phyloP scores from a whole-genome alignment of 2,113 vertebrate species.

The Mohoua ochrocephala region DNA sequence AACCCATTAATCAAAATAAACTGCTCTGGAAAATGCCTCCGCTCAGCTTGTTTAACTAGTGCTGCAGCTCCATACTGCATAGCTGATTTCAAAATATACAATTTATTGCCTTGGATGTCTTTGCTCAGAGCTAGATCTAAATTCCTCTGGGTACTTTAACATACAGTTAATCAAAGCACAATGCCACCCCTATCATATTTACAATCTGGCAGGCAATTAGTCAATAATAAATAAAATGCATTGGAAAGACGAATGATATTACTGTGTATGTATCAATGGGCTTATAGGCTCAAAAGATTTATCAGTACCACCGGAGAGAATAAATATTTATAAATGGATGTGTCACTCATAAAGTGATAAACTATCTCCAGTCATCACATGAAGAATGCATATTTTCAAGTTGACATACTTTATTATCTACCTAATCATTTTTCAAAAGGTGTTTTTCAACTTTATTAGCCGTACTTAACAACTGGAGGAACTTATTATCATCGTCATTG shows the following conservation, averaged over 20 bases:
- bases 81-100: constrained; percentile 70
- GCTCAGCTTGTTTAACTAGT: constrained; percentile 76
- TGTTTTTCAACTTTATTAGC: constrained; percentile 64
- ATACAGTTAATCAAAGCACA: constrained; percentile 71
- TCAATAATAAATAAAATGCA: constrained; percentile 69
- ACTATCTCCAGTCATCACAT: constrained; percentile 50
- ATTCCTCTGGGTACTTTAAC: constrained; percentile 64
- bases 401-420: constrained; percentile 59
- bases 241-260: constrained; percentile 57
- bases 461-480: constrained; percentile 33
- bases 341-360: constrained; percentile 62
- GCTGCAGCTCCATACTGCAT: constrained; percentile 47
- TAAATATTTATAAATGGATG: constrained; percentile 69
- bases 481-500: constrained; percentile 4
- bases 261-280: constrained; percentile 58
- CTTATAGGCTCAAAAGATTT: constrained; percentile 67
- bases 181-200: constrained; percentile 69
- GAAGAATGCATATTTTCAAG: constrained; percentile 64
- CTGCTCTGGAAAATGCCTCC: constrained; percentile 68
- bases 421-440: constrained; percentile 66
- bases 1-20: constrained; percentile 83
- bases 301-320: constrained; percentile 65
- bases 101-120: constrained; percentile 74
- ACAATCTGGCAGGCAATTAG: constrained; percentile 77
- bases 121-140: constrained; percentile 52